These are phyloP conservation scores for Stomatorhinus ivindoensis DNA, from an alignment of 2,113 vertebrate species.

Conservation along the genomic window DNA sequence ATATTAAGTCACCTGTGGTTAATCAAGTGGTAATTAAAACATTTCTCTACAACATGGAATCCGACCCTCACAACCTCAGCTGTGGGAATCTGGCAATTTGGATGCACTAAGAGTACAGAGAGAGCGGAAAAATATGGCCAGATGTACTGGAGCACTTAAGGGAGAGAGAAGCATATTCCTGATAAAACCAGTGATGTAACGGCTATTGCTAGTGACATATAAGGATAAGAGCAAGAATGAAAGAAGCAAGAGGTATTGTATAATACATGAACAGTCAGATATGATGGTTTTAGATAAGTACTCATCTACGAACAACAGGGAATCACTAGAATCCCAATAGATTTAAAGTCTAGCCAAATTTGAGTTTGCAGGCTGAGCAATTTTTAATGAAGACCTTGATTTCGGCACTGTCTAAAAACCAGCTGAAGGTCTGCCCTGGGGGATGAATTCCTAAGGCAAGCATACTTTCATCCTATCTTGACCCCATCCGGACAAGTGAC, in stretches of 20 bases:
- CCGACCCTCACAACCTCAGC: conserved; percentile 33
- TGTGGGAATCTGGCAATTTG: neutral
- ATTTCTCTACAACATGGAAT: neutral
- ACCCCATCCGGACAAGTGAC: conserved; percentile 39
- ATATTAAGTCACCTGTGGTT: neutral
- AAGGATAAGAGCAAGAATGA: neutral
- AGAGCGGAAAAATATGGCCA: neutral
- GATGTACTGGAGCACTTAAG: neutral
- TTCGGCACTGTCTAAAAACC: conserved; percentile 50
- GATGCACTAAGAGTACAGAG: neutral
- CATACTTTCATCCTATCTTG: conserved; percentile 43
- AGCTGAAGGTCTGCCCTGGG: conserved; percentile 34
- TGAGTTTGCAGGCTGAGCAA: conserved; percentile 38
- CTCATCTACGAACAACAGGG: conserved; percentile 23
- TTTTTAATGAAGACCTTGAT: conserved; percentile 40
- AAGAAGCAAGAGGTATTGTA: neutral
- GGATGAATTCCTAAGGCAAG: conserved; percentile 33
- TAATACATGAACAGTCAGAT: conserved; percentile 4
- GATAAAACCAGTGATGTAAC: neutral
- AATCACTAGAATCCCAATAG: conserved; percentile 33
- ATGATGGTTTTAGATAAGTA: conserved; percentile 7
- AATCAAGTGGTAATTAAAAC: conserved; percentile 2
- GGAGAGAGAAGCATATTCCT: neutral
- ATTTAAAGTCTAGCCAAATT: conserved; percentile 45
- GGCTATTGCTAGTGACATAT: neutral